phyloP scores from a whole-genome alignment of 2,888 invertebrate genomes.

The Drosophila macrospina region DNA sequence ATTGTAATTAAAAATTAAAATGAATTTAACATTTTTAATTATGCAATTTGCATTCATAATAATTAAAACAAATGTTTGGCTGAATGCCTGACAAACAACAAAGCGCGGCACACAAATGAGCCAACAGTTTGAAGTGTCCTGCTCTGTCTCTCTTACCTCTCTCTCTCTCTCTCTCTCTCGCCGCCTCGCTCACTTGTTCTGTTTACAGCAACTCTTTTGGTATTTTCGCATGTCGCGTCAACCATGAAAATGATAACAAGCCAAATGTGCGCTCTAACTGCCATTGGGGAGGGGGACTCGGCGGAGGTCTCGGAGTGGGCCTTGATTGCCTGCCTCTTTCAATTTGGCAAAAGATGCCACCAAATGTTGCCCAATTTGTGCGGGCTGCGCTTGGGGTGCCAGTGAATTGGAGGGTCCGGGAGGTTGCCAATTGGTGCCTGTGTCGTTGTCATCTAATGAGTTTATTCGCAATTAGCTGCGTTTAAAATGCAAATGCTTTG shows the following conservation, averaged over 20 bases:
- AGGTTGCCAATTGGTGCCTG: conserved; percentile 28
- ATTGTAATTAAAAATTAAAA: conserved; percentile 80
- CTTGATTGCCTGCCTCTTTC: conserved; percentile 42
- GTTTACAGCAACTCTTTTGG: conserved; percentile 6
- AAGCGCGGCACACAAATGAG: conserved; percentile 36
- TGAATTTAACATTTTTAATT: conserved; percentile 77
- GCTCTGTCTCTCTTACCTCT: conserved; percentile 5
- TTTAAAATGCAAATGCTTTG: conserved; percentile 57
- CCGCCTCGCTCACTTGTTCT: not conserved
- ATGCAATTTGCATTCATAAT: conserved; percentile 74
- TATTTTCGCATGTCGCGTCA: conserved; percentile 53
- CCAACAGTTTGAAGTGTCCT: conserved; percentile 20
- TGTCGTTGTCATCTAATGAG: conserved; percentile 66
- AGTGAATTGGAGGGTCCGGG: not conserved
- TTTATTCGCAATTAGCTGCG: conserved; percentile 73
- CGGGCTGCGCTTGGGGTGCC: conserved; percentile 28
- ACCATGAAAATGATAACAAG: conserved; percentile 73
- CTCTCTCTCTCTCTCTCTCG: not conserved
- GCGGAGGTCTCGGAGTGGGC: not conserved
- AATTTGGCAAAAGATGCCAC: conserved; percentile 57
- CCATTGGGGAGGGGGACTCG: not conserved
- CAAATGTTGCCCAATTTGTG: conserved; percentile 58
- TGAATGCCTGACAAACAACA: conserved; percentile 55
- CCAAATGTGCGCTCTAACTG: conserved; percentile 58
- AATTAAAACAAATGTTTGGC: conserved; percentile 75